Base-by-base conservation (phyloP, 2,888 invertebrate genomes). In the Ormyrus thymus region DNA sequence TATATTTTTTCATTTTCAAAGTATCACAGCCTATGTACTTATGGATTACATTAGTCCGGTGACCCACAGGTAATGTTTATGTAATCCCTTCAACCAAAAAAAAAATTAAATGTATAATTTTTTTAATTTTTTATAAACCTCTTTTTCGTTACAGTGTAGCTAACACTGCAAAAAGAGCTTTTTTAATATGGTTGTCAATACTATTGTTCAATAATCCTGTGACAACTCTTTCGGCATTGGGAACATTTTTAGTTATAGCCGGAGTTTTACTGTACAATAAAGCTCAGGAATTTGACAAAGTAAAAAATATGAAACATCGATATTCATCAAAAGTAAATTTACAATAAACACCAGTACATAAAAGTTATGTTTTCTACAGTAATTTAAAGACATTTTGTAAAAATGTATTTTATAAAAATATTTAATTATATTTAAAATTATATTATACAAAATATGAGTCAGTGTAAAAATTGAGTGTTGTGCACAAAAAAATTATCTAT, bases 31-130 rank as follows among this genome's bases (percentile, higher is more conserved):
- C 7, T 95, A 95, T 88, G 94, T 95, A 80, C 92, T 95, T 81
- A 95, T 95, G 94, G 94, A 94, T 86, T 95, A 94, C 86, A 95
- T 95, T 86, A 95, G 94, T 88, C 95, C 95, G 45, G 95, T 95
- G 13, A 95, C 95, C 48, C 95, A 95, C 87, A 94, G 94, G 94
- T 94, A 91, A 86, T 83, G 82, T 15, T 83, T 62, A 59, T 29
- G 4, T 4, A 29, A 29, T 1, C 4, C 2, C 29, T 29, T 29
- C 0, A 4, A 4, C 1, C 29, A 29, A 29, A 29, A 29, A 29
- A 4, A 29, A 29, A 29, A 29, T 29, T 9, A 64, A 29, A 53
- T 51, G 7, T 50, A 10, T 65, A 61, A 62, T 65, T 43, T 48
- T 71, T 75, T 78, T 66, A 72, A 75, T 73, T 4, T 3, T 29